Base-by-base conservation (phyloP, 2,888 invertebrate species). In the Torymus texanus region DNA sequence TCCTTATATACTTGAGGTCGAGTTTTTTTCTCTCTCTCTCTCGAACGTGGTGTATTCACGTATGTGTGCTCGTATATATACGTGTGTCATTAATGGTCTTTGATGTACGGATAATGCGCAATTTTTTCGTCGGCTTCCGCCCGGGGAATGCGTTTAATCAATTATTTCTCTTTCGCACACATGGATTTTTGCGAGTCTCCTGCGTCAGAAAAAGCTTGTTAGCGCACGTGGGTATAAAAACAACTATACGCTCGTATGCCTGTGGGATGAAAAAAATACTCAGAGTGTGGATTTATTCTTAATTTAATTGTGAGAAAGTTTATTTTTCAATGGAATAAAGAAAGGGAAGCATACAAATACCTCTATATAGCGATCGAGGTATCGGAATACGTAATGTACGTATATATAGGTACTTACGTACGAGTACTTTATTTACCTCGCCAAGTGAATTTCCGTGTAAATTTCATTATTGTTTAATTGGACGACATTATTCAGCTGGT, bases 281-380 rank as follows among this genome's bases (percentile, higher is more conserved):
- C 11, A 41, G 50, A 14, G 53, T 8, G 5, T 12, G 65, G 61
- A 41, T 61, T 68, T 65, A 65, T 41, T 0, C 58, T 67, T 61
- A 59, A 72, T 21, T 73, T 73, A 78, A 78, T 72, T 72, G 50
- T 67, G 66, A 78, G 72, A 72, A 78, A 72, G 66, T 72, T 55
- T 65, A 50, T 71, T 59, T 66, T 63, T 74, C 50, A 41, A 53
- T 53, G 12, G 24, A 55, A 21, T 21, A 21, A 51, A 29, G 41
- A 41, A 41, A 41, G 41, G 8, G 29, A 21, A 2, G 21, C 2
- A 21, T 21, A 21, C 21, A 21, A 21, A 21, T 21, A 21, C 21
- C 21, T 21, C 21, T 21, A 21, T 21, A 21, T 21, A 21, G 4
- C 29, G 8, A 29, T 21, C 21, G 41, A 41, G 41, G 41, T 8